These are phyloP conservation scores for Chrysocyon brachyurus DNA, from an alignment of 2,797 vertebrate species.

Conservation along the genomic window DNA sequence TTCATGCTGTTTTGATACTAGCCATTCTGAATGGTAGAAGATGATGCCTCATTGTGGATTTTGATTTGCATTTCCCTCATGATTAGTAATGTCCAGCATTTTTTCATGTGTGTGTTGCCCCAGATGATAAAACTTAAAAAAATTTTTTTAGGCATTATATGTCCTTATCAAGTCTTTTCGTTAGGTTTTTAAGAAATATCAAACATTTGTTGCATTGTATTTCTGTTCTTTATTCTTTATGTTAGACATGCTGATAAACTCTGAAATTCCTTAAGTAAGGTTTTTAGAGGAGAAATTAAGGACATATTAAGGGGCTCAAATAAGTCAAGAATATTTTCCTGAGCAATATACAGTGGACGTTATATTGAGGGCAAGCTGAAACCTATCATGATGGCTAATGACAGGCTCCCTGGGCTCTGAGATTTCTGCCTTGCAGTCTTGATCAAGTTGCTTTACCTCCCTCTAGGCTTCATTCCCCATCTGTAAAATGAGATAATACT, in stretches of 20 bases:
- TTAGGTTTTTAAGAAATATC: not conserved
- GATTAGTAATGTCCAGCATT: not conserved
- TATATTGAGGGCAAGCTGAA: not conserved
- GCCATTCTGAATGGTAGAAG: not conserved
- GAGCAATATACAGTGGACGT: not conserved
- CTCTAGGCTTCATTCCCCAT: not conserved
- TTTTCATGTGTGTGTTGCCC: not conserved
- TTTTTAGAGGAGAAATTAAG: not conserved
- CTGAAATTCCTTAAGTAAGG: not conserved
- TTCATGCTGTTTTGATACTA: not conserved
- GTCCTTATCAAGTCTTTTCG: not conserved
- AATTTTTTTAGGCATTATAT: not conserved
- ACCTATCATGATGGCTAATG: rapidly evolving
- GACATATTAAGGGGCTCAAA: not conserved
- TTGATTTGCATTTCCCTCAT: not conserved
- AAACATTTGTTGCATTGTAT: not conserved
- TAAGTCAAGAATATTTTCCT: not conserved
- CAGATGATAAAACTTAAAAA: not conserved
- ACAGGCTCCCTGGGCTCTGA: rapidly evolving
- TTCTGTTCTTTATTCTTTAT: not conserved
- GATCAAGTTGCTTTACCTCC: not conserved
- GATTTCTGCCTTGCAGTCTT: not conserved
- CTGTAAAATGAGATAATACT: not conserved
- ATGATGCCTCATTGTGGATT: not conserved
- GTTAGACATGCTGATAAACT: not conserved